These are phyloP conservation scores for Euproctis similis DNA, from an alignment of 2,888 invertebrate genomes.

Conservation along the genomic window DNA sequence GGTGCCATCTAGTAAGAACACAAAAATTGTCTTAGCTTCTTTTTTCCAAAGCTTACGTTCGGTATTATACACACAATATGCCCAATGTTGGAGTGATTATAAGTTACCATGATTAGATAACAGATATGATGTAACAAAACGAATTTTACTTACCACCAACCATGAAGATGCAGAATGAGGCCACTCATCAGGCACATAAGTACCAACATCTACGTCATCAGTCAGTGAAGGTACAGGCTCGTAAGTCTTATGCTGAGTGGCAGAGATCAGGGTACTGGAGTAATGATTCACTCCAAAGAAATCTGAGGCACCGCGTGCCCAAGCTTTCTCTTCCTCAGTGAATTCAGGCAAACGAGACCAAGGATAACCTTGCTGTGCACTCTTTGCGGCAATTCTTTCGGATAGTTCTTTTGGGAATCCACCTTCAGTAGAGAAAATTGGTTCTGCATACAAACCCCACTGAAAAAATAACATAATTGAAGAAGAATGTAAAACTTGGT, in stretches of 20 bases:
- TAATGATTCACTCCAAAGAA: slow-evolving; percentile 80
- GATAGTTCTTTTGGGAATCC: slow-evolving; percentile 69
- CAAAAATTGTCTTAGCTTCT: no score
- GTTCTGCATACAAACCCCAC: slow-evolving; percentile 29
- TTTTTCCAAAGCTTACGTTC: no score
- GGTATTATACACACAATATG: not conserved
- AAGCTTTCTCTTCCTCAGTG: slow-evolving; percentile 41
- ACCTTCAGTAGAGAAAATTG: slow-evolving; percentile 64
- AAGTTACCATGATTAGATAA: not conserved
- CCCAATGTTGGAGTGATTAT: not conserved
- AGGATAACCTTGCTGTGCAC: slow-evolving; percentile 47
- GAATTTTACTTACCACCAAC: slow-evolving; percentile 35
- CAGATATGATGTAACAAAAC: no score
- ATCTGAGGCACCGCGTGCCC: slow-evolving; percentile 39
- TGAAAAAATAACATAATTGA: not conserved
- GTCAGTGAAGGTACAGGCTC: slow-evolving; percentile 29
- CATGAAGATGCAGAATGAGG: slow-evolving; percentile 33
- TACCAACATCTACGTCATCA: slow-evolving; percentile 33
- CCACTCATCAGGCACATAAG: slow-evolving; percentile 34
- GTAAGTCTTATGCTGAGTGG: slow-evolving; percentile 22
- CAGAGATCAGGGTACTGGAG: slow-evolving; percentile 51
- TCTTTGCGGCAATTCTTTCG: slow-evolving; percentile 52
- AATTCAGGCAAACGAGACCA: slow-evolving; percentile 59
- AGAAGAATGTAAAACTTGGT: no score
- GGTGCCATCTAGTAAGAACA: slow-evolving; percentile 72